Conservation (phyloP, 1,140 invertebrate species). For the Drosophila grimshawi region DNA sequence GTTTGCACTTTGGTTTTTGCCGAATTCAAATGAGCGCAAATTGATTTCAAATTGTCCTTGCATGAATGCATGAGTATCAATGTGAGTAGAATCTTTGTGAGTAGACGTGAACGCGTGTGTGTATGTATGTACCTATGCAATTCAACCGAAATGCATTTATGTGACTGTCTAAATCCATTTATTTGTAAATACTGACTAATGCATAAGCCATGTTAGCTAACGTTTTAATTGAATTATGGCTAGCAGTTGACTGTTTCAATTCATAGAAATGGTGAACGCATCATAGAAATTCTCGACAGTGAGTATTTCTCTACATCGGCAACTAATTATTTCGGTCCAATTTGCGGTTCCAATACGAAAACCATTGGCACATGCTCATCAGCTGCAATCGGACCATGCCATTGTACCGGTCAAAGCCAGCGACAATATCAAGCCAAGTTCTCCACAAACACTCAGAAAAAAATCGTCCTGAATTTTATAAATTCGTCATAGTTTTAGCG, state of each 20-base stretch:
- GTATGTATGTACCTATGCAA: slow-evolving; percentile 10
- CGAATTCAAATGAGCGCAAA: slow-evolving; percentile 67
- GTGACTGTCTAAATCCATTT: slow-evolving; percentile 54
- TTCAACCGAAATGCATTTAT: slow-evolving; percentile 46
- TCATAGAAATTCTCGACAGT: slow-evolving; percentile 2
- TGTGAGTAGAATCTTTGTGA: slow-evolving; percentile 2
- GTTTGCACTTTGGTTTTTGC: slow-evolving; percentile 61
- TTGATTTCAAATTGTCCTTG: slow-evolving; percentile 52
- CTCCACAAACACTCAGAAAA: background rate
- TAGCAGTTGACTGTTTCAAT: slow-evolving; percentile 2
- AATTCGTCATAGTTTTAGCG: too few relatives aligned
- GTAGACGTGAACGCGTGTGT: slow-evolving; percentile 4
- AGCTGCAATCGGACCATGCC: slow-evolving; percentile 12
- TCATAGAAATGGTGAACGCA: background rate
- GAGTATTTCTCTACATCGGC: slow-evolving; percentile 6
- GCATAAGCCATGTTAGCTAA: slow-evolving; percentile 55
- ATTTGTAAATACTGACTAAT: slow-evolving; percentile 44
- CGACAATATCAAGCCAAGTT: slow-evolving; percentile 25
- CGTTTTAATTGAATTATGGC: slow-evolving; percentile 21
- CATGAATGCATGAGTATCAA: slow-evolving; percentile 21
- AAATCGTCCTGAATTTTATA: too few relatives aligned
- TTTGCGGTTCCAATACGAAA: slow-evolving; percentile 76
- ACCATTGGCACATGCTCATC: slow-evolving; percentile 70
- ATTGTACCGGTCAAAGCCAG: slow-evolving; percentile 45
- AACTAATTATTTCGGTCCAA: slow-evolving; percentile 61